Evolutionary conservation across 2,888 invertebrate genomes (phyloP).

Genomic region (Habroteleia sp.): DNA sequence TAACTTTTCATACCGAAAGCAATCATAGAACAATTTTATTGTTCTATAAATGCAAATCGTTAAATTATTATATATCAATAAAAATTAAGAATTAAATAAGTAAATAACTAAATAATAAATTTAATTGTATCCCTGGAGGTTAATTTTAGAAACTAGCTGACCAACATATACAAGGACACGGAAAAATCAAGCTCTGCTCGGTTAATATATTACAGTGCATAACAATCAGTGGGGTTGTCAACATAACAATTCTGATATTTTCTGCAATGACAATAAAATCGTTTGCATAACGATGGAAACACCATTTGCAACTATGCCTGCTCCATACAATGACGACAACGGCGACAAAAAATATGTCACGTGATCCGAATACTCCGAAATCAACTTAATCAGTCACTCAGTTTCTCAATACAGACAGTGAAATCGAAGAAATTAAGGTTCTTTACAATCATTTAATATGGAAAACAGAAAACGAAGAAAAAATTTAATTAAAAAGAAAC

Average conservation of each 20-base stretch:
- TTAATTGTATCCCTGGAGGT: conserved; percentile 49
- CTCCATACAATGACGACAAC: background rate
- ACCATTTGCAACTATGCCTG: no score
- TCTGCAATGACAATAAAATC: background rate
- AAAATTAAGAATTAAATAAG: no score
- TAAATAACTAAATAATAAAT: conserved; percentile 17
- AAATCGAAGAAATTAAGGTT: no score
- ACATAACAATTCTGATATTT: background rate
- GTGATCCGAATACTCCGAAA: conserved; percentile 18
- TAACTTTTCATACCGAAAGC: no score
- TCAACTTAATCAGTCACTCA: conserved; percentile 1
- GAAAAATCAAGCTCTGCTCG: conserved; percentile 21
- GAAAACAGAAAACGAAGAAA: no score
- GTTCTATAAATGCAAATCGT: background rate
- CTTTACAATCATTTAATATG: no score
- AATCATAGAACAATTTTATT: no score
- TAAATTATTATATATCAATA: background rate
- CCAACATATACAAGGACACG: conserved; percentile 47
- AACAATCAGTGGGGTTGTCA: no score
- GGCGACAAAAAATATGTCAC: conserved; percentile 28
- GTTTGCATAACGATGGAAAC: background rate
- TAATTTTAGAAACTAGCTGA: conserved; percentile 56
- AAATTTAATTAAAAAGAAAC: no score
- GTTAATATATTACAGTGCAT: background rate
- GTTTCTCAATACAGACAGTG: background rate